Base-by-base conservation (phyloP, 2,113 vertebrate species). In the Mobula hypostoma region DNA sequence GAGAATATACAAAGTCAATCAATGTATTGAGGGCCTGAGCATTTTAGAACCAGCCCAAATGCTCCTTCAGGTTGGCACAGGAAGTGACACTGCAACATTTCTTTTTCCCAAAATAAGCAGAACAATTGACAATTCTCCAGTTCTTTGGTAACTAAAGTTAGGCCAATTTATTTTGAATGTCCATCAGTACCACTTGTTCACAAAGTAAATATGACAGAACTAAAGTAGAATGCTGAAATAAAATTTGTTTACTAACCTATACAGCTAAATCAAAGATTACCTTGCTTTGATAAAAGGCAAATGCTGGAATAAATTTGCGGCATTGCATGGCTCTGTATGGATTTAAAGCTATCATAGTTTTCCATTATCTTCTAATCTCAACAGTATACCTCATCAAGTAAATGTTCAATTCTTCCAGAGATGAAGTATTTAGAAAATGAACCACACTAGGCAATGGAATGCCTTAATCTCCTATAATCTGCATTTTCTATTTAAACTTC, bases 341-440 rank as follows among this genome's bases (percentile, higher is more conserved):
- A 92, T 92, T 63, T 70, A 92, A 92, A 92, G 40, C n/a, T 92
- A 92, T 92, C 32, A 5, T 17, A 21, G 63, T 92, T 92, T 92
- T 93, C 70, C 48, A 93, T 93, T 74, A 93, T 27, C 19, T 87
- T 87, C 21, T 27, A 87, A 87, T 87, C 83, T 87, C 56, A 56
- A 61, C 85, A 24, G 40, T 66, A 74, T 68, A 93, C 74, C 70
- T 93, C 27, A 36, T 74, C 90, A 74, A 74, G 74, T 93, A 74
- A 93, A 93, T 48, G 36, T 74, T 21, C 68, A 93, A 93, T 74
- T 74, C 8, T 36, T 72, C 36, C 27, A 72, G 74, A 74, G 68
- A 29, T 17, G 27, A 93, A 93, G 40, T 93, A 93, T 93, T 74
- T 48, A 7, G 63, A 91, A 93, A 72, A 21, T 74, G 68, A 93